These are phyloP conservation scores for Platysteira castanea DNA, from an alignment of 2,113 vertebrate genomes.

Conservation along the genomic window DNA sequence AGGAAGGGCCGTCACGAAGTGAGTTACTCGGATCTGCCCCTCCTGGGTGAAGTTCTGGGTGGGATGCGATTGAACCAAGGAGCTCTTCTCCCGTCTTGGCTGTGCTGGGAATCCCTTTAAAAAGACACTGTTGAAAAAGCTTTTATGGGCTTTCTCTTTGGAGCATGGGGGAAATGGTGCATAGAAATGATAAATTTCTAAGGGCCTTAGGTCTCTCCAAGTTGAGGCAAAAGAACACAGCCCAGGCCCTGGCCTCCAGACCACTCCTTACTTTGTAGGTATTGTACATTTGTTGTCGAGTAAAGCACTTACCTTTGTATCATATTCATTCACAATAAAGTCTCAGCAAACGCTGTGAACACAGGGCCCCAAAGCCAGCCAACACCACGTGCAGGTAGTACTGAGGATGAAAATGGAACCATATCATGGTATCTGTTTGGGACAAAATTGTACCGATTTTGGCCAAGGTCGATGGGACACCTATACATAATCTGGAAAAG, in stretches of 20 bases:
- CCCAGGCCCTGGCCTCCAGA: background rate
- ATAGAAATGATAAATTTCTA: background rate
- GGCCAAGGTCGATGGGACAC: accelerated
- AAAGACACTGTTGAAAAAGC: background rate
- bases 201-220: background rate
- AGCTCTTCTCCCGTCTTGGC: background rate
- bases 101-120: background rate
- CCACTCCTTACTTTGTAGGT: background rate
- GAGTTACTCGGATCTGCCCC: too few relatives aligned
- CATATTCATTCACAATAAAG: background rate
- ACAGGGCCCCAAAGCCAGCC: too few relatives aligned
- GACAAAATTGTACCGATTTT: background rate
- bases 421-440: background rate
- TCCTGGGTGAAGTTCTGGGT: background rate
- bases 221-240: background rate
- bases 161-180: background rate
- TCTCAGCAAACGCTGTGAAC: background rate
- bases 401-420: background rate
- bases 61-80: background rate
- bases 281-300: background rate
- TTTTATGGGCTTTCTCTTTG: background rate
- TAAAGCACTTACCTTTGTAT: background rate
- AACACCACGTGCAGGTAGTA: background rate
- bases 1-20: accelerated
- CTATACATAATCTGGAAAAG: background rate